These are phyloP conservation scores for Tryphoninae sp. DNA, from an alignment of 2,888 invertebrate genomes.

Conservation along the genomic window DNA sequence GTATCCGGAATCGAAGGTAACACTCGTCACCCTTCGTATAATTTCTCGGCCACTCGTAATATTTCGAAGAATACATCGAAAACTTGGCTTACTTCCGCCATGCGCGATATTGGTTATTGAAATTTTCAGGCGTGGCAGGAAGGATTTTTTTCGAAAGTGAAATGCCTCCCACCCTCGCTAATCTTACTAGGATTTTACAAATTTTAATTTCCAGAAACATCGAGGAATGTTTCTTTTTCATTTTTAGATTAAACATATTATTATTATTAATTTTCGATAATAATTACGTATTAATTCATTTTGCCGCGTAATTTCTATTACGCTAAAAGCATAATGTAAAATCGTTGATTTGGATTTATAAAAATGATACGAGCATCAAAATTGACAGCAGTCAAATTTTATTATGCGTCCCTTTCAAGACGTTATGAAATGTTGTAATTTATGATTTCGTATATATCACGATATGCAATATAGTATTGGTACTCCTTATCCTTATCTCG, in stretches of 20 bases:
- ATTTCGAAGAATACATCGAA: conserved; percentile 19
- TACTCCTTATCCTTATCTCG: conserved; percentile 46
- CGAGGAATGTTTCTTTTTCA: neutral
- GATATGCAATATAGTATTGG: conserved; percentile 1
- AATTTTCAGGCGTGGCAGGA: conserved; percentile 22
- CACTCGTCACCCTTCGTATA: conserved; percentile 36
- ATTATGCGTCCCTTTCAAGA: conserved; percentile 17
- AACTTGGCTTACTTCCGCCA: conserved; percentile 12
- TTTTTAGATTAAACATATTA: neutral
- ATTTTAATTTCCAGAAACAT: too few relatives aligned
- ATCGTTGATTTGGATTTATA: neutral
- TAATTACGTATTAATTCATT: too few relatives aligned
- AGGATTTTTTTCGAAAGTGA: neutral
- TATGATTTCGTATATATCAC: conserved; percentile 1
- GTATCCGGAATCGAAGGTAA: conserved; percentile 29
- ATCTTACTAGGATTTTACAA: too few relatives aligned
- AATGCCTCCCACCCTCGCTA: too few relatives aligned
- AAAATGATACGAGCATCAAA: conserved; percentile 5
- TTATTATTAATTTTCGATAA: neutral
- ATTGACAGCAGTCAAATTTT: neutral
- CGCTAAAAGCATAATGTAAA: neutral
- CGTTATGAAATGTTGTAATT: conserved; percentile 33
- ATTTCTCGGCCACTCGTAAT: conserved; percentile 19
- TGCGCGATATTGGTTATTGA: conserved; percentile 1
- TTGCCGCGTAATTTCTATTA: too few relatives aligned